Base-by-base conservation (phyloP, 2,113 vertebrate species). In the Macquaria australasica region DNA sequence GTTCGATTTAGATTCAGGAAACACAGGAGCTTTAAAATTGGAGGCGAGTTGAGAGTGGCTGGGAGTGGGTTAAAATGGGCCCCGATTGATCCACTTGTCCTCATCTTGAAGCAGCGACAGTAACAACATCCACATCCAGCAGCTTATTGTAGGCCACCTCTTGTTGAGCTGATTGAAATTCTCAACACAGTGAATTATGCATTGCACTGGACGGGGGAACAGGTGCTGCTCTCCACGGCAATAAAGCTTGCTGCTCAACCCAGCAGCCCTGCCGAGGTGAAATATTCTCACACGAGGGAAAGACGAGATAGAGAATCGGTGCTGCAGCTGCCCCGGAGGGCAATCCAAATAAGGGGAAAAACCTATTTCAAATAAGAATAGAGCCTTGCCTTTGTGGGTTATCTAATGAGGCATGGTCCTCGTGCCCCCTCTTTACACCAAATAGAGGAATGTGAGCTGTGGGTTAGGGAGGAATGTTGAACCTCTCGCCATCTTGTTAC, bases 351-450 rank as follows among this genome's bases (percentile, higher is more conserved):
- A 69, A 28, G 45, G 48, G 81, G 73, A 12, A 45, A 79, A 86
- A 75, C 62, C 77, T 80, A 73, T 86, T 83, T 77, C 56, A 79
- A 82, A 88, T 88, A 74, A 84, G 90, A 84, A 81, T 78, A 60
- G 85, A 81, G 66, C 80, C 70, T 77, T 39, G 68, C 78, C 74
- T 89, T 92, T 91, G 87, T 89, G 81, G 84, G 88, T 87, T 85
- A 91, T 88, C 90, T 94, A 93, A 93, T 92, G 92, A 94, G 87
- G 79, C 92, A 82, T 87, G 81, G 81, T 66, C 82, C 90, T 85
- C 45, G 55, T 86, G 80, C 80, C 80, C 81, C 83, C 81, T 83
- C 85, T 92, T 92, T 66, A 84, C 90, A 91, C 91, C 63, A 88
- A 82, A 81, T 77, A 77, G 75, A 93, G 91, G 91, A 95, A 93